A percentile compares a stretch with the other conserved stretches of the same genome.
These are phyloP conservation scores for Oenanthe oenanthe DNA, from an alignment of 2,113 vertebrate genomes.

Conservation along the genomic window DNA sequence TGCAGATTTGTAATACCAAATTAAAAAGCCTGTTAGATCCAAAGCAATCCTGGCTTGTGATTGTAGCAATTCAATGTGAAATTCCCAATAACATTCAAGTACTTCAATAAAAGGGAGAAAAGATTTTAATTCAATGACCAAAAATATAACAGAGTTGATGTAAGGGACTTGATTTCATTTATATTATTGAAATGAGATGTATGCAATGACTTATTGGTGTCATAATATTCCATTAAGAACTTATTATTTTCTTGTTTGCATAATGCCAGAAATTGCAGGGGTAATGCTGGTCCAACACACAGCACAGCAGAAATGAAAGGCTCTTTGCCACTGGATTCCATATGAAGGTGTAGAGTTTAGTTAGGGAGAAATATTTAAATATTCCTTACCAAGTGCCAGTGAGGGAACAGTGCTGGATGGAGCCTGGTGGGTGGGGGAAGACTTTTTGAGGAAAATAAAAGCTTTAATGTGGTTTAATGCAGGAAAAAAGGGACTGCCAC, in stretches of 20 bases:
- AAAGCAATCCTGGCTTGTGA: background rate
- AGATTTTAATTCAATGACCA: background rate
- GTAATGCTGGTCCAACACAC: background rate
- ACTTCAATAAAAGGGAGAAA: background rate
- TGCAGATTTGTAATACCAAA: background rate
- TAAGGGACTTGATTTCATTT: constrained; percentile 8
- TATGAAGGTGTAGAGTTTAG: background rate
- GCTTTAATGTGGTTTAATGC: too few relatives aligned
- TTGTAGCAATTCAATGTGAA: background rate
- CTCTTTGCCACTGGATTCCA: background rate
- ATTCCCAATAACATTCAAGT: background rate
- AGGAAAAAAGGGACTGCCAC: too few relatives aligned
- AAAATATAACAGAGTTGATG: background rate
- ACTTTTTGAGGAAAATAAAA: too few relatives aligned
- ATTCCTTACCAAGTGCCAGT: background rate
- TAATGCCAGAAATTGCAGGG: constrained; percentile 13
- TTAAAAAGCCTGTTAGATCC: background rate
- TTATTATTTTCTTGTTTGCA: constrained; percentile 42
- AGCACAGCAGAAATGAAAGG: background rate
- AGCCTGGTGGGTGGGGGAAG: too few relatives aligned
- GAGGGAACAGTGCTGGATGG: too few relatives aligned
- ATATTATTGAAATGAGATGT: background rate
- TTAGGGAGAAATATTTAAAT: background rate
- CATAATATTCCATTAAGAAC: constrained; percentile 39
- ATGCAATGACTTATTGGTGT: constrained; percentile 18